Percentiles rank a stretch among this genome's conserved stretches.
Conservation (phyloP, 2,888 invertebrate species). For the Darwinula stevensoni region DNA sequence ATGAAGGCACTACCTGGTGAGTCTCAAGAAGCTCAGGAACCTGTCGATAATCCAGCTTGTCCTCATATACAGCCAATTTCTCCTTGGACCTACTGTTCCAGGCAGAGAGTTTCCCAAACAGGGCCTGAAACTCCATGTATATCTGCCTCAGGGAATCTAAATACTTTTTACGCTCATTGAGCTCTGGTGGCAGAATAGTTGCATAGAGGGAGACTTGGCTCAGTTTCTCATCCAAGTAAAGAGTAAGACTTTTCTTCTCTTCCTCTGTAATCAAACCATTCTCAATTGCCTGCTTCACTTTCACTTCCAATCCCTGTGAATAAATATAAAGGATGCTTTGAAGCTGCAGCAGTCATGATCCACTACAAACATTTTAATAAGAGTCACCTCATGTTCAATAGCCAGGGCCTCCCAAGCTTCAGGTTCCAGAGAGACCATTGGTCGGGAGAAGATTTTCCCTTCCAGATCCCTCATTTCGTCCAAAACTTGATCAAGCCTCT, state of each 20-base stretch:
- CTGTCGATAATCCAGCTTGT: conserved; percentile 64
- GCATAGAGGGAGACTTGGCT: no score
- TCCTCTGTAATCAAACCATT: no score
- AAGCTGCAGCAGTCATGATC: no score
- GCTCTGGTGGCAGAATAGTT: conserved; percentile 47
- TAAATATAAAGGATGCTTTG: no score
- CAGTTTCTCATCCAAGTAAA: no score
- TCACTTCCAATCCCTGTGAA: no score
- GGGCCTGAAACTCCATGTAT: conserved; percentile 39
- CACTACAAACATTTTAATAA: neutral
- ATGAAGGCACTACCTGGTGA: conserved; percentile 28
- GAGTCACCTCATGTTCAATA: neutral
- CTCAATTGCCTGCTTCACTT: no score
- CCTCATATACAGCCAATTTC: conserved; percentile 29
- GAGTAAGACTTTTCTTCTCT: no score
- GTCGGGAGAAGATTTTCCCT: conserved; percentile 45
- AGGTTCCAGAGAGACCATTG: conserved; percentile 21
- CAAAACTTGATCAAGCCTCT: conserved; percentile 48
- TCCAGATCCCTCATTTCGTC: conserved; percentile 59
- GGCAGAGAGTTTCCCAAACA: conserved; percentile 42
- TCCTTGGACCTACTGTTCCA: conserved; percentile 60
- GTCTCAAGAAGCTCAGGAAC: conserved; percentile 51
- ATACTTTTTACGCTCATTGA: conserved; percentile 50
- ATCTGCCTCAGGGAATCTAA: no score
- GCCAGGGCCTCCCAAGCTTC: neutral